A percentile compares a stretch with the other conserved stretches of the same genome.
phyloP scores from a whole-genome alignment of 2,888 invertebrate genomes.

The Pollenia angustigena region DNA sequence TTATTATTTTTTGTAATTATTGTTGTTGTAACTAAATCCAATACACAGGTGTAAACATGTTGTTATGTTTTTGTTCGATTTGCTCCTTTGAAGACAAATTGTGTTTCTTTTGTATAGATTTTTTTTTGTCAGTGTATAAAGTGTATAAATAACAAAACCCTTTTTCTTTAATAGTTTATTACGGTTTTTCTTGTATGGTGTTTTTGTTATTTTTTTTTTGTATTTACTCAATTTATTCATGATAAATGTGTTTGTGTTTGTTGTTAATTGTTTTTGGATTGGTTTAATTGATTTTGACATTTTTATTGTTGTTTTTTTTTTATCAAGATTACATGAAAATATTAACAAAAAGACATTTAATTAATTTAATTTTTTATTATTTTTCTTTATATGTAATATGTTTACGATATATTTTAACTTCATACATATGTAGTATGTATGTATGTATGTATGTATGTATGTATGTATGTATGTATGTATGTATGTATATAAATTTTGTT shows the following conservation, averaged over 20 bases:
- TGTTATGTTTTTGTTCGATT: constrained; percentile 4
- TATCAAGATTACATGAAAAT: constrained; percentile 63
- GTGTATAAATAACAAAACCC: neutral
- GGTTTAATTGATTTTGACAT: constrained; percentile 26
- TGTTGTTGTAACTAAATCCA: constrained; percentile 46
- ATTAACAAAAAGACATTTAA: constrained; percentile 69
- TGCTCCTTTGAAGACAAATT: constrained; percentile 7
- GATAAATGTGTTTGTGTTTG: constrained; percentile 21
- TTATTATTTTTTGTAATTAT: constrained; percentile 30
- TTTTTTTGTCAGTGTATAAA: neutral
- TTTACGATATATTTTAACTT: constrained; percentile 66
- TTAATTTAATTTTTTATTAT: constrained; percentile 55
- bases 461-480: constrained; percentile 3
- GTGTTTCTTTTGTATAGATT: neutral
- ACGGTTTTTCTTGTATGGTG: constrained; percentile 20
- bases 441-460: neutral
- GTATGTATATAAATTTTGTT: neutral
- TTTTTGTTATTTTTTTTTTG: constrained; percentile 42
- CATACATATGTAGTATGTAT: too few relatives aligned
- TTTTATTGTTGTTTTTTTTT: constrained; percentile 39
- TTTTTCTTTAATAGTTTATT: neutral
- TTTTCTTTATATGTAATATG: constrained; percentile 50
- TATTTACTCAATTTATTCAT: constrained; percentile 37
- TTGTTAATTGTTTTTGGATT: neutral
- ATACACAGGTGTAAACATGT: constrained; percentile 20